These are phyloP conservation scores for Cydia splendana DNA, from an alignment of 1,140 invertebrate species.

Conservation along the genomic window DNA sequence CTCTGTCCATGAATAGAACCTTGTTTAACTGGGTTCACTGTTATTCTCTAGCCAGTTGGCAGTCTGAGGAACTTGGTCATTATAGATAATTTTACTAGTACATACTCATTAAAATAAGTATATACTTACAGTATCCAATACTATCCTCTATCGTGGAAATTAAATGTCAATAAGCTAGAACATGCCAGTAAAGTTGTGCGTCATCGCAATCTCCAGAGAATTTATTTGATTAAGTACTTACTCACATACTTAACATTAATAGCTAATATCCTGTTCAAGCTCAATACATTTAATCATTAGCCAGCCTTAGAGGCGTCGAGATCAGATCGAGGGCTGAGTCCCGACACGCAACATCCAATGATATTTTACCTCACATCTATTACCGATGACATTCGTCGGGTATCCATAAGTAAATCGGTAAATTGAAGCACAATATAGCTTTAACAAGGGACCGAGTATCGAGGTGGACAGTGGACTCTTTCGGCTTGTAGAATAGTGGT, in stretches of 20 bases:
- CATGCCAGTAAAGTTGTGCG: neutral
- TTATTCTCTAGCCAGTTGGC: conserved; percentile 10
- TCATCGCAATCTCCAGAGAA: neutral
- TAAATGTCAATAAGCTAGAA: neutral
- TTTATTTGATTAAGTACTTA: neutral
- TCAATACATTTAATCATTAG: neutral
- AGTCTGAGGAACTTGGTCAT: neutral
- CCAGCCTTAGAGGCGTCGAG: too few species aligned
- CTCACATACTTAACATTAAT: too few species aligned
- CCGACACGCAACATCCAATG: too few species aligned
- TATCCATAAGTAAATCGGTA: too few species aligned
- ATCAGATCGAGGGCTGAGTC: too few species aligned
- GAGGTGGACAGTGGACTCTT: too few species aligned
- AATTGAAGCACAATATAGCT: too few species aligned
- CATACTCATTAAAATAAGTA: neutral
- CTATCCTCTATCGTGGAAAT: neutral
- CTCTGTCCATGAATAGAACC: conserved; percentile 23
- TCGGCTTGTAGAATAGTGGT: too few species aligned
- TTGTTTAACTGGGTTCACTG: conserved; percentile 23
- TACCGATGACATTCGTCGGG: too few species aligned
- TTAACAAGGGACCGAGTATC: too few species aligned
- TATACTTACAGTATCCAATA: neutral
- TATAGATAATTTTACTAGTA: neutral
- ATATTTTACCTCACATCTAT: too few species aligned
- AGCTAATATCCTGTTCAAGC: neutral